Percentiles rank a stretch among this genome's conserved stretches.
Conservation (phyloP, 2,797 vertebrate genomes). For the Poeciliopsis presidionis region DNA sequence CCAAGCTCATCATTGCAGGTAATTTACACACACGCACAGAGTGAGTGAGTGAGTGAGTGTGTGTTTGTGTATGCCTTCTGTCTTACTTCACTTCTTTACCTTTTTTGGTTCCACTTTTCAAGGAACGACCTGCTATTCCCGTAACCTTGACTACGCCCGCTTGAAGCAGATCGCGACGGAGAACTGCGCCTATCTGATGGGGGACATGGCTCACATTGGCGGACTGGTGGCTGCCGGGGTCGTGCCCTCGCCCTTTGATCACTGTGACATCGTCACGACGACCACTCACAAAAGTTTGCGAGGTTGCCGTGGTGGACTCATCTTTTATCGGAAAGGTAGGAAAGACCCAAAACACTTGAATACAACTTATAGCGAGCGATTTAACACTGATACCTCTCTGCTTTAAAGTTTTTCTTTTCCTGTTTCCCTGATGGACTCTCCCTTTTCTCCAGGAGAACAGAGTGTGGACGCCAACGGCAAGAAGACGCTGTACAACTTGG, state of each 20-base stretch:
- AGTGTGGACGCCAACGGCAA: constrained; percentile 92
- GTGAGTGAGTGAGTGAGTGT: no score
- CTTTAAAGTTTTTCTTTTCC: not conserved
- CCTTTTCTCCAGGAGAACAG: constrained; percentile 76
- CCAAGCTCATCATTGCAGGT: constrained; percentile 95
- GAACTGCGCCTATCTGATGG: constrained; percentile 90
- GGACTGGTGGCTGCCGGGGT: constrained; percentile 91
- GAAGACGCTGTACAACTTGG: constrained; percentile 89
- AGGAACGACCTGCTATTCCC: constrained; percentile 96
- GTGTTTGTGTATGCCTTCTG: not conserved
- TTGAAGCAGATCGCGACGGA: constrained; percentile 87
- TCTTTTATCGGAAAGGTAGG: constrained; percentile 92
- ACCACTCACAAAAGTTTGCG: constrained; percentile 97
- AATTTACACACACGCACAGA: not conserved
- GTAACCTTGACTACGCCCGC: constrained; percentile 91
- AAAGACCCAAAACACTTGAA: constrained; percentile 76
- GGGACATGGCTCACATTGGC: constrained; percentile 97
- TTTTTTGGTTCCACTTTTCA: not conserved
- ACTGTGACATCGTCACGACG: constrained; percentile 92
- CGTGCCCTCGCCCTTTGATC: constrained; percentile 91
- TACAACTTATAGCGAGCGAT: not conserved
- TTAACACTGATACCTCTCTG: not conserved
- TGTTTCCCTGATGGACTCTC: constrained; percentile 78
- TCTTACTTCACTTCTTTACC: constrained; percentile 49
- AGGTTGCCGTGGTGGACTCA: constrained; percentile 93